Percentiles rank a stretch among this genome's conserved stretches.
Evolutionary conservation across 2,113 vertebrate genomes (phyloP).

Genomic region (Pelusios castaneus): DNA sequence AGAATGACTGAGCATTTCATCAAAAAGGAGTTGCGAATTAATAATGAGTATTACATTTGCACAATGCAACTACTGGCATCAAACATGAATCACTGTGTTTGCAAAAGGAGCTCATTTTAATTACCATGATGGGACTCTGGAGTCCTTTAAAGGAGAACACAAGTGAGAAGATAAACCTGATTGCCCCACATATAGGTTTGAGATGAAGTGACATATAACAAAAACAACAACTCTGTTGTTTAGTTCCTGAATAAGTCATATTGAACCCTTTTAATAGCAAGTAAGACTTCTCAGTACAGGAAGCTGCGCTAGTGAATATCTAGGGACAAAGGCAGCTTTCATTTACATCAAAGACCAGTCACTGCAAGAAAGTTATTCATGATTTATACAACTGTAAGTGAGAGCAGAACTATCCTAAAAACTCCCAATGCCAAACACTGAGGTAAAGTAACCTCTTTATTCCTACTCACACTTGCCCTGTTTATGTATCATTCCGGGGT

Average conservation of each 20-base stretch:
- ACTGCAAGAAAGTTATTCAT: background rate
- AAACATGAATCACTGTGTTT: background rate
- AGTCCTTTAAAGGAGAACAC: background rate
- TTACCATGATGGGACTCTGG: background rate
- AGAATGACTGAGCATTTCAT: background rate
- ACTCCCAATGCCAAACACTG: background rate
- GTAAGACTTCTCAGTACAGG: background rate
- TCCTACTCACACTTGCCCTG: background rate
- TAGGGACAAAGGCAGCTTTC: background rate
- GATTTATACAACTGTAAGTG: background rate
- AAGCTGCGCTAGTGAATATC: background rate
- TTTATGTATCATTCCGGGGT: too few relatives aligned
- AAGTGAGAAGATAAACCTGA: conserved; percentile 42
- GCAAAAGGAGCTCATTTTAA: background rate
- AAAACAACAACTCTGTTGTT: background rate
- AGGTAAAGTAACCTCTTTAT: background rate
- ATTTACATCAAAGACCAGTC: background rate
- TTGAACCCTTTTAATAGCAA: background rate
- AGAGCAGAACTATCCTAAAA: background rate
- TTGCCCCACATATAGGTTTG: conserved; percentile 11
- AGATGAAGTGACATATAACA: background rate
- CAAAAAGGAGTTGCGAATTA: background rate
- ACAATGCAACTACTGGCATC: background rate
- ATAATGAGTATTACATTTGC: fast-evolving
- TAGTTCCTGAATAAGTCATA: conserved; percentile 6